Evolutionary conservation across 2,797 vertebrate genomes (phyloP).

Genomic region (Choloepus didactylus): DNA sequence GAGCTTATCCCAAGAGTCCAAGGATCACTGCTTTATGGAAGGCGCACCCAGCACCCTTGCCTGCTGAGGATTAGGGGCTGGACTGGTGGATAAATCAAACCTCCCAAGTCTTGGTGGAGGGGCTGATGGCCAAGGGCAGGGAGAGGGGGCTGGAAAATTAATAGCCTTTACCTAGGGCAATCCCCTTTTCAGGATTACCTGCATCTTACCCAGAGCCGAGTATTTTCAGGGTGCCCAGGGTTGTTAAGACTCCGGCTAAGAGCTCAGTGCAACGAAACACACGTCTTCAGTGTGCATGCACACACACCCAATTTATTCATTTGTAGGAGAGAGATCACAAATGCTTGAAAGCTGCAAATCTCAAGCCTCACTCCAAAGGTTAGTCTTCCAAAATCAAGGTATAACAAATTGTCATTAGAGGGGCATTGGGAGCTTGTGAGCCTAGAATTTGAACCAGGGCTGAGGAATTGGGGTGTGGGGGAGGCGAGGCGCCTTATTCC

Average conservation of each 20-base stretch:
- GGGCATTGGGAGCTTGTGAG: not conserved
- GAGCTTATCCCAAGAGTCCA: not conserved
- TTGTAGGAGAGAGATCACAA: not conserved
- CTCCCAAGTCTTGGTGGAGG: not conserved
- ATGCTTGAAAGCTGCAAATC: not conserved
- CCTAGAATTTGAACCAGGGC: too few relatives aligned
- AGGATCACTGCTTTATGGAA: too few relatives aligned
- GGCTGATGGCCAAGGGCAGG: not conserved
- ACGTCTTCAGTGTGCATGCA: too few relatives aligned
- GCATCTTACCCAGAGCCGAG: not conserved
- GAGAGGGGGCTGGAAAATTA: not conserved
- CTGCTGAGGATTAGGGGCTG: too few relatives aligned
- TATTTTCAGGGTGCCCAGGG: not conserved
- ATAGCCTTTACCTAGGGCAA: not conserved
- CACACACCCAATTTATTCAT: not conserved
- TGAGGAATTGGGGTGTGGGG: not conserved
- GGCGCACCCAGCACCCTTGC: too few relatives aligned
- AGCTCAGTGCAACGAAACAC: not conserved
- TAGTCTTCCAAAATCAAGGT: not conserved
- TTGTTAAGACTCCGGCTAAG: not conserved
- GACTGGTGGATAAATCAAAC: not conserved
- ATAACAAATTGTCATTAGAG: not conserved
- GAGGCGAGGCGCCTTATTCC: fast-evolving
- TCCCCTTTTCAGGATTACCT: not conserved
- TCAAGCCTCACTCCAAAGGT: not conserved